Percentiles rank a stretch among this genome's conserved stretches.
Conservation (phyloP, 2,113 vertebrate species). For the Sialia sialis region DNA sequence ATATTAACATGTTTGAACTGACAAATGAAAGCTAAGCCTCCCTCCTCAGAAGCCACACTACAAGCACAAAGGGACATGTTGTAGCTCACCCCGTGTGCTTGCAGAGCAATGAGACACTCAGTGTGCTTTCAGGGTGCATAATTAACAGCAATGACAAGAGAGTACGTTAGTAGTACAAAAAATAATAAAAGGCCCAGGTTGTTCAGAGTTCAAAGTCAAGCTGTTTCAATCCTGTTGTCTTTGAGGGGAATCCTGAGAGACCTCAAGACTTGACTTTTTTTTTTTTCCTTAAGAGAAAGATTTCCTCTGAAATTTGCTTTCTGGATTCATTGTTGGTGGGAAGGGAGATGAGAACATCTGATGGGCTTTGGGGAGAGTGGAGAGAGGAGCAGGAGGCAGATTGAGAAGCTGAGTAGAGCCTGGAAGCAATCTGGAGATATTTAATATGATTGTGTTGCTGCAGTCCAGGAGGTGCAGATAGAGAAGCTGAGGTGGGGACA, state of each 20-base stretch:
- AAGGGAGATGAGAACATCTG: neutral
- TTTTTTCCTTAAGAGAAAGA: neutral
- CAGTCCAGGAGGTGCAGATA: neutral
- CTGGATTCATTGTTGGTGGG: neutral
- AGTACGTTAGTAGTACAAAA: neutral
- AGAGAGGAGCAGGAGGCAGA: neutral
- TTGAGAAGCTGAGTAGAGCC: neutral
- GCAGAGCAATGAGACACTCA: neutral
- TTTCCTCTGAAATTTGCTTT: neutral
- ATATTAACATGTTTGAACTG: neutral
- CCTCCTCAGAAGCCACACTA: neutral
- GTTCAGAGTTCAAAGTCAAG: neutral
- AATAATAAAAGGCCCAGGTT: neutral
- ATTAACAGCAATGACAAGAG: neutral
- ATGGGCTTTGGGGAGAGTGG: neutral
- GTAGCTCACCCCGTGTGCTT: neutral
- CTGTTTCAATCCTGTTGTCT: neutral
- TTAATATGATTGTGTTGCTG: neutral
- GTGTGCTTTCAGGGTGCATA: neutral
- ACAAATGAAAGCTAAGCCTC: neutral
- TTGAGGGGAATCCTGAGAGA: neutral
- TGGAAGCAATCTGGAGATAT: neutral
- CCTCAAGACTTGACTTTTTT: neutral
- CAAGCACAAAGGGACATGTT: neutral
- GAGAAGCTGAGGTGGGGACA: neutral